Conservation (phyloP, 1,140 invertebrate genomes). For the Pachyrhynchus sulphureomaculatus region DNA sequence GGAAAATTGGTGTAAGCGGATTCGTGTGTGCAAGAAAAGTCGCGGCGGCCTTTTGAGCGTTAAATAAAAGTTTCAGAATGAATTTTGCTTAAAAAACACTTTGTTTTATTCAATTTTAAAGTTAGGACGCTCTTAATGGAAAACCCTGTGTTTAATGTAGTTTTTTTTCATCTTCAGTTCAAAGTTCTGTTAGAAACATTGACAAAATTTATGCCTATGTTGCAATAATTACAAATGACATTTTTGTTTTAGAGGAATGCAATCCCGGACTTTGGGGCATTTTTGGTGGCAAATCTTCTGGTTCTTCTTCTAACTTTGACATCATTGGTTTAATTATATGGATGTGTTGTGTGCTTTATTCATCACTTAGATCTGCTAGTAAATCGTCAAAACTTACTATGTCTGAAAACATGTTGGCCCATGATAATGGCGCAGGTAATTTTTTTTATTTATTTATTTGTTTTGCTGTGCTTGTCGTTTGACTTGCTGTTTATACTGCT, state of each 20-base stretch:
- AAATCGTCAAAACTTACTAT: conserved; percentile 75
- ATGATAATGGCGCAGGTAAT: conserved; percentile 68
- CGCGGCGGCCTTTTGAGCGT: too few relatives aligned
- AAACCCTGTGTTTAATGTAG: too few relatives aligned
- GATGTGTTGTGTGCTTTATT: conserved; percentile 94
- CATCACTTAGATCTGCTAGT: conserved; percentile 82
- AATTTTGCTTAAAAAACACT: too few relatives aligned
- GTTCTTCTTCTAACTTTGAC: conserved; percentile 69
- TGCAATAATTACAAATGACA: too few relatives aligned
- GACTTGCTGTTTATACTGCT: not conserved
- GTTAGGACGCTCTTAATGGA: too few relatives aligned
- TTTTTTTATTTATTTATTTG: conserved; percentile 16
- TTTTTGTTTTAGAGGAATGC: conserved; percentile 61
- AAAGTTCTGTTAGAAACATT: too few relatives aligned
- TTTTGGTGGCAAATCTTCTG: conserved; percentile 46
- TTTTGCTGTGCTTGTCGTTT: not conserved
- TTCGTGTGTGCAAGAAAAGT: too few relatives aligned
- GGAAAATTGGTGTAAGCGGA: too few relatives aligned
- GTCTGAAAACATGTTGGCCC: conserved; percentile 72
- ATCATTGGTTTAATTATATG: conserved; percentile 89
- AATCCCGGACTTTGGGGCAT: conserved; percentile 69
- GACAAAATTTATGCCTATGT: too few relatives aligned
- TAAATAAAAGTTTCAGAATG: too few relatives aligned
- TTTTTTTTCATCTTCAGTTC: too few relatives aligned
- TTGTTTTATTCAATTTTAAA: too few relatives aligned